Conservation (phyloP, 2,888 invertebrate species). For the Gibbula magus region DNA sequence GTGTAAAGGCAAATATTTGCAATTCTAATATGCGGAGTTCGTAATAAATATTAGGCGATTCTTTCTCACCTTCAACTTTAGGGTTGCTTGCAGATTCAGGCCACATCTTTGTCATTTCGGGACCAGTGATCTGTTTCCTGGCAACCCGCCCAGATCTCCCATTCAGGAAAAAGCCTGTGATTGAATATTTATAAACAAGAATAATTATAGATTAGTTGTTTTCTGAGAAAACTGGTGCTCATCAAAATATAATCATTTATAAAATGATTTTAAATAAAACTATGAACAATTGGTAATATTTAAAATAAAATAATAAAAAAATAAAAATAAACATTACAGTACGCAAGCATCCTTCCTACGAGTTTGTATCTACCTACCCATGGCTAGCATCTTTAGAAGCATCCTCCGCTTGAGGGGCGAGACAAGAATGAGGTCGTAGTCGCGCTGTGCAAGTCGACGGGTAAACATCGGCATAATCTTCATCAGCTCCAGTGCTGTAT, state of each 20-base stretch:
- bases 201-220: not conserved
- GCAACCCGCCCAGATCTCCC: conserved; percentile 60
- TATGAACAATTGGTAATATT: not conserved
- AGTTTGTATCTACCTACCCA: conserved; percentile 49
- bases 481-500: conserved; percentile 66
- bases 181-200: conserved; percentile 4
- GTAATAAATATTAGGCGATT: no score
- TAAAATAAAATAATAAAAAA: not conserved
- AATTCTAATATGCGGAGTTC: no score
- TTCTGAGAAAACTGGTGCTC: no score
- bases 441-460: conserved; percentile 68
- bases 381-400: conserved; percentile 69
- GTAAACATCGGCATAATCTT: conserved; percentile 67
- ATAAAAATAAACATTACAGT: no score
- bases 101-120: conserved; percentile 56
- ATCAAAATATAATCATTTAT: not conserved
- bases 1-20: no score
- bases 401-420: conserved; percentile 64
- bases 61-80: conserved; percentile 47
- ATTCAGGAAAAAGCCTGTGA: conserved; percentile 65
- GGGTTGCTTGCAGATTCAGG: conserved; percentile 46
- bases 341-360: no score
- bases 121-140: conserved; percentile 55
- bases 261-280: no score
- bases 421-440: conserved; percentile 69